Evolutionary conservation across 2,797 vertebrate species (phyloP).

Genomic region (Falco berigora): DNA sequence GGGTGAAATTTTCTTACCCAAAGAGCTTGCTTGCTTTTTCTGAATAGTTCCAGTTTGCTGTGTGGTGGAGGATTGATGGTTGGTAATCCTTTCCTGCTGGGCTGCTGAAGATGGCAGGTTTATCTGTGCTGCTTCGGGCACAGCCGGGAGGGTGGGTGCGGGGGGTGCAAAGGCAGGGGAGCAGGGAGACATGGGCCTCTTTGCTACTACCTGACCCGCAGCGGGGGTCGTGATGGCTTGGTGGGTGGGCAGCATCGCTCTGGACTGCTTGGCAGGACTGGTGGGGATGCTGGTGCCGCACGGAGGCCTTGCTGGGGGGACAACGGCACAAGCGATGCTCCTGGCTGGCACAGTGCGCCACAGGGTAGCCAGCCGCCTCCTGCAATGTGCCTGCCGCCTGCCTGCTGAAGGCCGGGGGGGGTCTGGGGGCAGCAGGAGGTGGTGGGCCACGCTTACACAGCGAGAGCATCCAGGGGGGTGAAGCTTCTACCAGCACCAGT

Average conservation of each 20-base stretch:
- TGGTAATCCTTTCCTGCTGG: background rate
- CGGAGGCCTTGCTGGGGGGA: rapidly evolving
- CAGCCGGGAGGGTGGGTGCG: background rate
- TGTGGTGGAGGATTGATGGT: background rate
- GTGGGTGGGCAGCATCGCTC: background rate
- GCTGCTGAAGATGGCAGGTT: background rate
- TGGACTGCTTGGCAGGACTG: background rate
- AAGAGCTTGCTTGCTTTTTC: background rate
- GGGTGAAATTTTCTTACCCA: background rate
- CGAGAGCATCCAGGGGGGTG: background rate
- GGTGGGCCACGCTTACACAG: no score
- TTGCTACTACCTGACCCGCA: background rate
- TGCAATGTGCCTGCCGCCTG: background rate
- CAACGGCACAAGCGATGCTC: background rate
- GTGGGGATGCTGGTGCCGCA: background rate
- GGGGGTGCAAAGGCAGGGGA: background rate
- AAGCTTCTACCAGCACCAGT: background rate
- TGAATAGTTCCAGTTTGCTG: background rate
- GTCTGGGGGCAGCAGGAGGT: background rate
- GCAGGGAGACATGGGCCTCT: rapidly evolving
- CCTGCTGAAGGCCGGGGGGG: no score
- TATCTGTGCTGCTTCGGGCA: rapidly evolving
- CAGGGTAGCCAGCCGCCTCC: background rate
- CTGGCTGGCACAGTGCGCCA: rapidly evolving
- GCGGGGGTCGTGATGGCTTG: rapidly evolving